Base-by-base conservation (phyloP, 2,888 invertebrate species). In the Suillia variegata region DNA sequence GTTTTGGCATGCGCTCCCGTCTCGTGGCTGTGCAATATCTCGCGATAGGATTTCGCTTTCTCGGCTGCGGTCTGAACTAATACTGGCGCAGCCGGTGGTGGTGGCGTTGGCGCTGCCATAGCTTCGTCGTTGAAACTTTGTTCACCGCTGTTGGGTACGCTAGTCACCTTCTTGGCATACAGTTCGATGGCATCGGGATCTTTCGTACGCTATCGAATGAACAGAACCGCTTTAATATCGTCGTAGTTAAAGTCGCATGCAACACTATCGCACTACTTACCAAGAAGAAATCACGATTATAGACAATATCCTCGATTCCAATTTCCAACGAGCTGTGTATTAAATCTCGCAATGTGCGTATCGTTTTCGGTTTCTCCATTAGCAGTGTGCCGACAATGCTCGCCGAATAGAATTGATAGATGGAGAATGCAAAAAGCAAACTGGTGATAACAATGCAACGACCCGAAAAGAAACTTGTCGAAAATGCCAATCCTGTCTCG, bases 331-430 rank as follows among this genome's bases (percentile, higher is more conserved):
- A 82, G 63, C 88, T 89, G 24, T 85, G 79, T 52, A 86, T 70
- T 61, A 90, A 74, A 70, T 89, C 87, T 51, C 83, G 77, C 20
- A 89, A 70, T 2, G 85, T 86, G 60, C 83, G 84, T 48, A 90
- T 89, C 21, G 85, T 86, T 67, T 85, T 86, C 0, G 87, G 86
- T 13, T 87, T 84, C 58, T 87, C 87, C 73, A 86, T 84, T 33
- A 90, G 77, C 58, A 89, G 73, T 0, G 87, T 86, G 1, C 89
- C 88, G 1, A 89, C 88, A 51, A 90, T 87, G 51, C 87, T 87
- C 1, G 88, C 89, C 47, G 88, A 89, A 75, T 89, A 90, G 75
- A 88, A 89, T 71, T 89, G 89, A 75, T 87, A 89, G 48, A 89
- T 79, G 17, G 86, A 83, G 62, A 88, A 83, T 0, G 87, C 83